Evolutionary conservation across 30 jellyfish, hydroid and myxozoan species (phyloP).

Genomic region (Pseudorhiza aurosa): DNA sequence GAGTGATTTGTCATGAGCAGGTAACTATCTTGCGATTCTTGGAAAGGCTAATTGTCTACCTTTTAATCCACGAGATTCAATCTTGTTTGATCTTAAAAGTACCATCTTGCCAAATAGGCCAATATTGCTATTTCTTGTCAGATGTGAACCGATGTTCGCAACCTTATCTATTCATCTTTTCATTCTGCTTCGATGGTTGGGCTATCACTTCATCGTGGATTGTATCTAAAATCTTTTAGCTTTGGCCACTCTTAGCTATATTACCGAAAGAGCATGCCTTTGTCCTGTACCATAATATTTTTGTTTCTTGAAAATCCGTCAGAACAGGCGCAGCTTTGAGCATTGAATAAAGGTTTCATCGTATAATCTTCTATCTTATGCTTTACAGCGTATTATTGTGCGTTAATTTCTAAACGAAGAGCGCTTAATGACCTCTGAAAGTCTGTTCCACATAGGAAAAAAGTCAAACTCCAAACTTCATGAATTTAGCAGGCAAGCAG

Average conservation of each 20-base stretch:
- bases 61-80: too few relatives aligned
- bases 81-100: too few relatives aligned
- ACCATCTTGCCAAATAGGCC: too few relatives aligned
- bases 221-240: slow-evolving; percentile 15
- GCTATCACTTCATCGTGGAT: slow-evolving; percentile 18
- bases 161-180: not conserved
- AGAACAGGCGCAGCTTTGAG: slow-evolving; percentile 29
- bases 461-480: too few relatives aligned
- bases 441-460: too few relatives aligned
- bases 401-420: not conserved
- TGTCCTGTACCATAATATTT: slow-evolving; percentile 16
- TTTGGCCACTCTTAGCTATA: not conserved
- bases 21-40: too few relatives aligned
- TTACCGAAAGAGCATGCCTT: slow-evolving; percentile 23
- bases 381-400: not conserved
- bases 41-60: too few relatives aligned
- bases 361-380: slow-evolving; percentile 1
- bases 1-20: too few relatives aligned
- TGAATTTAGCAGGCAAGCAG: too few relatives aligned
- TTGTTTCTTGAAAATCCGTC: slow-evolving; percentile 2
- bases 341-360: slow-evolving; percentile 6
- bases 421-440: slow-evolving; percentile 6
- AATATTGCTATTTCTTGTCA: too few relatives aligned
- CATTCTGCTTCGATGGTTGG: not conserved
- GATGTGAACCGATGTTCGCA: too few relatives aligned